Conservation (phyloP, 2,888 invertebrate species). For the Pristionchus exspectatus region DNA sequence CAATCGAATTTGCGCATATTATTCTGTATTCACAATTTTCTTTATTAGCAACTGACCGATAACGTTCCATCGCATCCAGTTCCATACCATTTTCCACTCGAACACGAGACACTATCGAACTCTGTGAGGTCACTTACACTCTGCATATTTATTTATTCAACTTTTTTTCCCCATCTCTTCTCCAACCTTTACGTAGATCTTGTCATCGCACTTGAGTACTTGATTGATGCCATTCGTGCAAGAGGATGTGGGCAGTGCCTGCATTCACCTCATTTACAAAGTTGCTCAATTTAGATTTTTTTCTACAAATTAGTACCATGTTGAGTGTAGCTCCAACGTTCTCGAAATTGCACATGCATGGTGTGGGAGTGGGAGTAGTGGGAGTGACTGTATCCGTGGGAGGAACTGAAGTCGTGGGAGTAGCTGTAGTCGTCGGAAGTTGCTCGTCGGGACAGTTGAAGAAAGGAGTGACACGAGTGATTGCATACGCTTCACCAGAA, state of each 20-base stretch:
- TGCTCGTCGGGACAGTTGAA: background rate
- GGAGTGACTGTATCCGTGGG: background rate
- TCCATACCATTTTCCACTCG: background rate
- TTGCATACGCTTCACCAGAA: background rate
- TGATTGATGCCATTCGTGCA: background rate
- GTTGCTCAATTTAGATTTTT: background rate
- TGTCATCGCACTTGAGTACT: background rate
- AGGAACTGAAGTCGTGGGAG: background rate
- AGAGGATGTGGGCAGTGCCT: background rate
- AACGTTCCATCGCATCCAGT: constrained; percentile 1
- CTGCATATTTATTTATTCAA: too few relatives aligned
- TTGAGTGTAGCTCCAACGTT: background rate
- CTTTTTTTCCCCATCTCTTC: too few relatives aligned
- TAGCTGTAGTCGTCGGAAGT: background rate
- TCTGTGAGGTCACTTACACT: background rate
- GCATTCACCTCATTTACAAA: background rate
- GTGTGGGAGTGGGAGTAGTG: background rate
- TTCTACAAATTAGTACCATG: too few relatives aligned
- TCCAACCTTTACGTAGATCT: background rate
- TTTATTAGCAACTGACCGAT: background rate
- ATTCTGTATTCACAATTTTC: too few relatives aligned
- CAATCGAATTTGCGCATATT: too few relatives aligned
- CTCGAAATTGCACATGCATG: background rate
- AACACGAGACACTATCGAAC: background rate
- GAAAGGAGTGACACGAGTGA: background rate